phyloP scores from a whole-genome alignment of 2,113 vertebrate species.

The Ptyas mucosa region DNA sequence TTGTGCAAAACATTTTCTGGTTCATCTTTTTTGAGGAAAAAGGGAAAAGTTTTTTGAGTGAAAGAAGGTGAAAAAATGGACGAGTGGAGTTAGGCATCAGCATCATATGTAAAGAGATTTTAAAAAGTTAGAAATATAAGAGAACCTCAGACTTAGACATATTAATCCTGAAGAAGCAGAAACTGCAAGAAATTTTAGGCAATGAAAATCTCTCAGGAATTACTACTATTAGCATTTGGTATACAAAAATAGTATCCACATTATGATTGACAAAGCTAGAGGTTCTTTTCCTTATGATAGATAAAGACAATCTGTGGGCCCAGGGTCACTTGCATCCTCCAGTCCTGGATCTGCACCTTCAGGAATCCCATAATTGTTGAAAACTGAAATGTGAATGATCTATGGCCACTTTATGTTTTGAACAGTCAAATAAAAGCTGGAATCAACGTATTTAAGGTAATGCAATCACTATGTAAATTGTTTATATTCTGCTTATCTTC shows the following conservation, averaged over 20 bases:
- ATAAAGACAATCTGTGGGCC: neutral
- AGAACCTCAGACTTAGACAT: neutral
- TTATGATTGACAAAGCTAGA: neutral
- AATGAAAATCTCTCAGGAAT: neutral
- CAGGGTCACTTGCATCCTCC: neutral
- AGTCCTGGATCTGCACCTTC: neutral
- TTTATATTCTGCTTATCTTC: neutral
- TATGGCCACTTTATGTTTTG: neutral
- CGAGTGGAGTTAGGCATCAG: neutral
- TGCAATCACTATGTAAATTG: neutral
- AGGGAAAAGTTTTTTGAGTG: neutral
- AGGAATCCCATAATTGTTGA: neutral
- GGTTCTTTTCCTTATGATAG: neutral
- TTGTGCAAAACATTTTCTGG: neutral
- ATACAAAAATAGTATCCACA: neutral
- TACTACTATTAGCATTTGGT: neutral
- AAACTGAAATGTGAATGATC: neutral
- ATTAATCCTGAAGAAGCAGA: neutral
- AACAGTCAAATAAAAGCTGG: neutral
- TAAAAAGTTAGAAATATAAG: neutral
- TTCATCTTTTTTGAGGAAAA: neutral
- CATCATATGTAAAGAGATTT: neutral
- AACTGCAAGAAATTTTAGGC: neutral
- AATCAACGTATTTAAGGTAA: neutral
- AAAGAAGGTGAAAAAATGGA: neutral